Base-by-base conservation (phyloP, 2,113 vertebrate genomes). In the Chaetodon auriga region DNA sequence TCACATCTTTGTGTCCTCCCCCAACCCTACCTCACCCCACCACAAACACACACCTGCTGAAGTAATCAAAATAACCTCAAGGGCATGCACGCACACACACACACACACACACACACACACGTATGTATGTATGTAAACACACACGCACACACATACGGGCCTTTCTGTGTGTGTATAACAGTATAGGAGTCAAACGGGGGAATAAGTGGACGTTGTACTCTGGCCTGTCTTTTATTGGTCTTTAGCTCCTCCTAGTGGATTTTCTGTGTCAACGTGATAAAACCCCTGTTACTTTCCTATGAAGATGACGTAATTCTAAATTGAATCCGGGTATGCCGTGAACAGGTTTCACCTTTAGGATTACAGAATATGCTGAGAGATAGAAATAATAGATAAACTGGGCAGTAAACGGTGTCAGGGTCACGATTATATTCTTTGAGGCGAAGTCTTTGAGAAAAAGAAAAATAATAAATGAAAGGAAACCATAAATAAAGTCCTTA, bases 181-280 rank as follows among this genome's bases (percentile, higher is more conserved):
- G 55, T 23, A 7, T 38, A 12, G 46, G 57, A 55, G n/a, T 21
- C 21, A 45, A 41, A 41, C 12, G 38, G 43, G 21, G 12, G 16
- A 12, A 62, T 15, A 19, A 0, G 5, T 65, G 36, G 38, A 82
- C 19, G 23, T 15, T n/a, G n/a, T 35, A 25, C 38, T 25, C 9
- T 16, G 15, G 18, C 7, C 4, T 46, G 13, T 41, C 12, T 54
- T 87, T 72, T 54, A 25, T 73, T 86, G 69, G 85, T 84, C 72
- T 94, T 72, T 91, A 79, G 81, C 92, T 45, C 93, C 93, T 19
- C 63, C 94, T 95, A 84, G 88, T 89, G 94, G 85, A 84, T 8
- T 25, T 49, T 73, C 1, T 54, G 38, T 54, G 75, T 72, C 46
- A 91, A 18, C 69, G 62, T 30, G 6, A 65, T 4, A 58, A n/a